Evolutionary conservation across 2,888 invertebrate genomes (phyloP).

Genomic region (Drosophila mulleri): DNA sequence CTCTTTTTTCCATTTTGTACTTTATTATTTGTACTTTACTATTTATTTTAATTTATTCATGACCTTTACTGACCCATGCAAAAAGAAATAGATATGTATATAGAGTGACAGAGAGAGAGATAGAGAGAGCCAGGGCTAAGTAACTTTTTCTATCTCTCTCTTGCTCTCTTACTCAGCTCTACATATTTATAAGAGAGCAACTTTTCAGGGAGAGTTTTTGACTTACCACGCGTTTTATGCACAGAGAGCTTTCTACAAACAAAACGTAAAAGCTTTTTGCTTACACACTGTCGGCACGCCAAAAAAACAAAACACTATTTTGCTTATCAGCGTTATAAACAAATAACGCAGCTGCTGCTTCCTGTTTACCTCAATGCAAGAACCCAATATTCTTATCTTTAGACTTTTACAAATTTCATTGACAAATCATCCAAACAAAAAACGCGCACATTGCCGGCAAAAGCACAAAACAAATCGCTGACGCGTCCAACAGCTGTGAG

Average conservation of each 20-base stretch:
- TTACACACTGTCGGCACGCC: slow-evolving; percentile 25
- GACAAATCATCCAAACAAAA: neutral
- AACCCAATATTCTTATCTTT: slow-evolving; percentile 1
- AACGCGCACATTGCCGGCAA: slow-evolving; percentile 48
- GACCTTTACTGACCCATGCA: slow-evolving; percentile 13
- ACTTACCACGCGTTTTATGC: slow-evolving; percentile 59
- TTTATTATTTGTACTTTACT: neutral
- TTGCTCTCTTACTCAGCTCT: neutral
- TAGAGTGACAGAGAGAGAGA: neutral
- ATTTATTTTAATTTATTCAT: neutral
- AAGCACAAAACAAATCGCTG: slow-evolving; percentile 23
- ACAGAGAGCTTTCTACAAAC: slow-evolving; percentile 52
- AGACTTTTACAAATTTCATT: neutral
- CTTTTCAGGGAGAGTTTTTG: slow-evolving; percentile 7
- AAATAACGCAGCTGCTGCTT: slow-evolving; percentile 15
- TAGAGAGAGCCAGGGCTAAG: neutral
- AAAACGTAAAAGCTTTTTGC: slow-evolving; percentile 45
- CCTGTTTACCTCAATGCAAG: slow-evolving; percentile 11
- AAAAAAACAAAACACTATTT: slow-evolving; percentile 29
- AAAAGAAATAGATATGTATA: neutral
- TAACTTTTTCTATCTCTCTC: neutral
- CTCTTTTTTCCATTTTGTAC: neutral
- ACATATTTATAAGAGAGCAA: neutral
- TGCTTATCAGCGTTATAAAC: slow-evolving; percentile 31
- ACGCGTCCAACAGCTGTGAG: slow-evolving; percentile 64